Conservation (phyloP, 2,888 invertebrate species). For the Drosophila recens region DNA sequence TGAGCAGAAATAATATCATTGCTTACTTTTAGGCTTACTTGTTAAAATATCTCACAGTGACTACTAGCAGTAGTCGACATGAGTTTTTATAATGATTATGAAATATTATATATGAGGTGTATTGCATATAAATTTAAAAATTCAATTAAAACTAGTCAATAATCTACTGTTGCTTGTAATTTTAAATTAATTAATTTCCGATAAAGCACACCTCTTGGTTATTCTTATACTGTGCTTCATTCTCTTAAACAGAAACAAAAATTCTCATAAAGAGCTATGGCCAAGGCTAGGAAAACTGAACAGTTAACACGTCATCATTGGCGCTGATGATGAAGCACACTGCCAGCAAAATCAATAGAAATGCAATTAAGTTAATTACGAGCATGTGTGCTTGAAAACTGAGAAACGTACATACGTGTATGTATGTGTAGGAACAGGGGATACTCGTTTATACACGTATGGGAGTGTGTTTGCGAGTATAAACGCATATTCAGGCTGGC, state of each 20-base stretch:
- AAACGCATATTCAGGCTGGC: conserved; percentile 14
- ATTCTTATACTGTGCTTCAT: not conserved
- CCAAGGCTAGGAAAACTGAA: conserved; percentile 8
- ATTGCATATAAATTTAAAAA: not conserved
- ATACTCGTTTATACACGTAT: not conserved
- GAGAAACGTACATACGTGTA: not conserved
- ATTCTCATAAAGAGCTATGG: not conserved
- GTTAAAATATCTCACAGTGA: not conserved
- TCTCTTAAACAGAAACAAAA: not conserved
- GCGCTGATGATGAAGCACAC: conserved; percentile 15
- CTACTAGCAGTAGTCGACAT: conserved; percentile 5
- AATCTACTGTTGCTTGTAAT: not conserved
- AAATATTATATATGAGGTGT: not conserved
- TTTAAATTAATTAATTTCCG: not conserved
- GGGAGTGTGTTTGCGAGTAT: not conserved
- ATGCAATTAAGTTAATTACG: conserved; percentile 73
- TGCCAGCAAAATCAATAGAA: conserved; percentile 65
- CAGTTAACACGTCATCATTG: conserved; percentile 25
- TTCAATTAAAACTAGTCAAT: not conserved
- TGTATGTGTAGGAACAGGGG: not conserved
- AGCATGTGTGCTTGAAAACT: conserved; percentile 52
- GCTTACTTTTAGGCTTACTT: conserved; percentile 33
- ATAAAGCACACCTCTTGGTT: not conserved
- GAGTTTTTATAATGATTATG: not conserved
- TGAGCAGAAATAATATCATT: not conserved